Percentiles rank a stretch among this genome's conserved stretches.
Conservation (phyloP, 2,113 vertebrate genomes). For the Leptobrachium leishanense region DNA sequence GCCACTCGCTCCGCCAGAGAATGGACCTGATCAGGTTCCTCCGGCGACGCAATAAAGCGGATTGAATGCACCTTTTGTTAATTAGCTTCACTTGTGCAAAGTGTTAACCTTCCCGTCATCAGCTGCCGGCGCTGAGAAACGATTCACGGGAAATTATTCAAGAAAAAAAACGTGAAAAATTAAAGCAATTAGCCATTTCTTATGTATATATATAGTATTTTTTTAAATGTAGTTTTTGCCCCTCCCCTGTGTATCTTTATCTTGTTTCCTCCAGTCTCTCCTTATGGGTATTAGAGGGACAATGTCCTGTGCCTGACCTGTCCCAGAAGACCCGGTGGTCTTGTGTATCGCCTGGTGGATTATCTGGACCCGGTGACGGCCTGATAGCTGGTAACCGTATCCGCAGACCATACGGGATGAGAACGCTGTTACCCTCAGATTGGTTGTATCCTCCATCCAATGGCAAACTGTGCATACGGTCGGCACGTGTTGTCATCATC, state of each 20-base stretch:
- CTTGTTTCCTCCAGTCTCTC: neutral
- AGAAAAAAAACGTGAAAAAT: constrained; percentile 56
- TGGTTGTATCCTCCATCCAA: no score
- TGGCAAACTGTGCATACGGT: no score
- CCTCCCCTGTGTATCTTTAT: neutral
- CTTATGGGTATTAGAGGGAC: neutral
- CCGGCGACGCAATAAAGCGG: constrained; percentile 55
- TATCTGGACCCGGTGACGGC: no score
- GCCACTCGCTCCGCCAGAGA: constrained; percentile 33
- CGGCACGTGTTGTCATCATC: no score
- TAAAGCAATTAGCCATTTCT: constrained; percentile 49
- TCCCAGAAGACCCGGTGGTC: neutral
- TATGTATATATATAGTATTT: no score
- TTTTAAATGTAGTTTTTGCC: neutral
- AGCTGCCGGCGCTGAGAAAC: constrained; percentile 45
- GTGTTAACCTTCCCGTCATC: constrained; percentile 60
- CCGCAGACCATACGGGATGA: no score
- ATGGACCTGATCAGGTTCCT: constrained; percentile 53
- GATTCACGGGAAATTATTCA: constrained; percentile 53
- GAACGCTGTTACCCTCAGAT: no score
- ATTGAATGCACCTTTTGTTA: constrained; percentile 58
- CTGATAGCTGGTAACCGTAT: no score
- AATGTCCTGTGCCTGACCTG: neutral
- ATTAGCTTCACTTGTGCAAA: constrained; percentile 58
- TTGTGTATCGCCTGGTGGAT: no score